Evolutionary conservation across 2,113 vertebrate genomes (phyloP).

Genomic region (Phaethon lepturus): DNA sequence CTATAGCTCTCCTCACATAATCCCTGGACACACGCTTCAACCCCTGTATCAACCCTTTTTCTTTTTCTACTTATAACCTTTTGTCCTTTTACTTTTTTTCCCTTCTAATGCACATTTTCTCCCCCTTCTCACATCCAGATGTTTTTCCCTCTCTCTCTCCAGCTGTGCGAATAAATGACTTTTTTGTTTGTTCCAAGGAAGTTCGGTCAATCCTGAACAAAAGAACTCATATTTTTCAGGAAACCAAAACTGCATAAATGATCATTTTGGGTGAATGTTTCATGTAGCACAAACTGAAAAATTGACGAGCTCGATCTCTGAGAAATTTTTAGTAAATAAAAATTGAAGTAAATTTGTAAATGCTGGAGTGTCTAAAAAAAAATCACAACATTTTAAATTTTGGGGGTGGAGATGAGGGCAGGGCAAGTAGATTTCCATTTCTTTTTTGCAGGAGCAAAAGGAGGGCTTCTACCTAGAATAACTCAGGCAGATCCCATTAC

Average conservation of each 20-base stretch:
- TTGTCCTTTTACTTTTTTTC: slow-evolving; percentile 44
- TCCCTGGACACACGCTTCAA: slow-evolving; percentile 16
- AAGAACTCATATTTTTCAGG: slow-evolving; percentile 8
- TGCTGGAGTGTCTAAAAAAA: not conserved
- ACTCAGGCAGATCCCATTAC: not conserved
- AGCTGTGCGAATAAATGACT: slow-evolving; percentile 58
- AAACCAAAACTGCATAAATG: not conserved
- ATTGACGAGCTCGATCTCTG: not conserved
- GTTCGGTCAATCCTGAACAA: not conserved
- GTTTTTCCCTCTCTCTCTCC: slow-evolving; percentile 44
- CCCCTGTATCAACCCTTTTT: slow-evolving; percentile 5
- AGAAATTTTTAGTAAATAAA: not conserved
- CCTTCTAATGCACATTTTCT: slow-evolving; percentile 26
- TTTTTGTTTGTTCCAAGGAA: slow-evolving; percentile 61
- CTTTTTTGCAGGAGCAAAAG: not conserved
- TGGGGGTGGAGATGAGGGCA: not conserved
- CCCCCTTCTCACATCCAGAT: slow-evolving; percentile 41
- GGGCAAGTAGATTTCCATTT: not conserved
- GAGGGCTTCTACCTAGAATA: not conserved
- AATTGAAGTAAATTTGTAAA: not conserved
- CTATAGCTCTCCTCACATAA: slow-evolving; percentile 5
- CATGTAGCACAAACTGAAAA: not conserved
- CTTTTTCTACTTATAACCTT: slow-evolving; percentile 51
- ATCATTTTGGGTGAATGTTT: not conserved
- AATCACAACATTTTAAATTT: not conserved